Base-by-base conservation (phyloP, 2,888 invertebrate genomes). In the Campoletis raptor region DNA sequence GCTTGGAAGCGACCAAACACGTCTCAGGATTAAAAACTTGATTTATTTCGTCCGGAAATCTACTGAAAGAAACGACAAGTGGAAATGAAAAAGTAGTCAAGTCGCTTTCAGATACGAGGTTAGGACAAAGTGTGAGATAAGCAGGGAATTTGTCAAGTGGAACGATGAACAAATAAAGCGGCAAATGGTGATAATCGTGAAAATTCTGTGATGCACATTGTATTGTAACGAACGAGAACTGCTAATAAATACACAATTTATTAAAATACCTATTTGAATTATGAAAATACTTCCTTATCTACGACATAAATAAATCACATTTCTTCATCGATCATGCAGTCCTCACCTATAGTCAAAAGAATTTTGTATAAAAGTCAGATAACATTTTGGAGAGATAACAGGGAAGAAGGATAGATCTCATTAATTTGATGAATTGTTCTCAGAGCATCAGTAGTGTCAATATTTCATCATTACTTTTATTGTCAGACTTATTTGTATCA, bases 401-500 rank as follows among this genome's bases (percentile, higher is more conserved):
- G 3, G 12, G 7, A 61, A 12, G 30, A 61, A 10, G 5, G 30
- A 1, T 61, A 2, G 12, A 9, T 24, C 2, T 21, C 54, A 54
- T 54, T 0, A 30, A 57, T 24, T 30, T 12, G 3, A 57, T 57
- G 10, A 24, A 57, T 10, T 24, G 2, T 24, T 57, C 0, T 8
- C 10, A 57, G 10, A 10, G 24, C 10, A 24, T 24, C 24, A 12
- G 3, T 57, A 5, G 3, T 30, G 24, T 57, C n/a, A 7, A 61
- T 74, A 37, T 24, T 36, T 6, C 10, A 48, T 66, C 15, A 12
- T 36, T 48, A 7, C 45, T 76, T 83, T 73, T 78, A 83, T 83
- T 84, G 45, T 67, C 54, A 73, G 67, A 74, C 54, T 73, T 73
- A 83, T 57, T 36, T 18, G 54, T 64, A 48, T 70, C 30, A 85